These are phyloP conservation scores for Monopis laevigella DNA, from an alignment of 2,888 invertebrate genomes.

Conservation along the genomic window DNA sequence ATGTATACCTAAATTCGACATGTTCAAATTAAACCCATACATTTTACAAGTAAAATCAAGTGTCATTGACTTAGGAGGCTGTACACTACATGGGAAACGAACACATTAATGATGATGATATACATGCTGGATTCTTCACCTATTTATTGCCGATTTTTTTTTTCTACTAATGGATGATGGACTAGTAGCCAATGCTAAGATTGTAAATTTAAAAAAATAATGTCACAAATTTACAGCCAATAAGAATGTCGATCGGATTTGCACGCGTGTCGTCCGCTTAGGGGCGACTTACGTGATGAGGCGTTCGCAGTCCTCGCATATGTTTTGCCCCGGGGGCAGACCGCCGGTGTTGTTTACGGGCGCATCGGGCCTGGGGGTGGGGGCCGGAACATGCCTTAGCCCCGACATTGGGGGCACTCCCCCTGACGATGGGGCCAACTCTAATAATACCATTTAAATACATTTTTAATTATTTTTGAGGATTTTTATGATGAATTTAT, in stretches of 20 bases:
- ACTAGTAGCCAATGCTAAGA: too few species aligned
- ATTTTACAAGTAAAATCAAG: too few species aligned
- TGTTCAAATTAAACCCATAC: too few species aligned
- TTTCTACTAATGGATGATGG: too few species aligned
- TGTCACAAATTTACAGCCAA: slow-evolving; percentile 6
- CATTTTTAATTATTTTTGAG: not conserved
- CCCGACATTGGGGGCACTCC: slow-evolving; percentile 61
- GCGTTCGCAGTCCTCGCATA: slow-evolving; percentile 97
- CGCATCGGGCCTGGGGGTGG: slow-evolving; percentile 71
- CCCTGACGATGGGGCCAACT: slow-evolving; percentile 26
- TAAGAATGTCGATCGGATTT: slow-evolving; percentile 32
- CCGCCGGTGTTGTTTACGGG: slow-evolving; percentile 74
- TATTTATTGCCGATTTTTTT: too few species aligned
- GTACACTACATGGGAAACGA: too few species aligned
- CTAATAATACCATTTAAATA: slow-evolving; percentile 5
- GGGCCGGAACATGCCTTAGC: slow-evolving; percentile 79
- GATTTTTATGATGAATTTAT: too few species aligned
- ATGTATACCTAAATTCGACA: too few species aligned
- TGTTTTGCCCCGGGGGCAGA: slow-evolving; percentile 88
- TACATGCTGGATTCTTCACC: too few species aligned
- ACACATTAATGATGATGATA: too few species aligned
- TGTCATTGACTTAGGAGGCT: too few species aligned
- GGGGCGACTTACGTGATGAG: slow-evolving; percentile 94
- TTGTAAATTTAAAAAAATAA: too few species aligned
- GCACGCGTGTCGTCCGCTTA: slow-evolving; percentile 73